phyloP scores from a whole-genome alignment of 2,113 vertebrate species.

The Odontesthes bonariensis region DNA sequence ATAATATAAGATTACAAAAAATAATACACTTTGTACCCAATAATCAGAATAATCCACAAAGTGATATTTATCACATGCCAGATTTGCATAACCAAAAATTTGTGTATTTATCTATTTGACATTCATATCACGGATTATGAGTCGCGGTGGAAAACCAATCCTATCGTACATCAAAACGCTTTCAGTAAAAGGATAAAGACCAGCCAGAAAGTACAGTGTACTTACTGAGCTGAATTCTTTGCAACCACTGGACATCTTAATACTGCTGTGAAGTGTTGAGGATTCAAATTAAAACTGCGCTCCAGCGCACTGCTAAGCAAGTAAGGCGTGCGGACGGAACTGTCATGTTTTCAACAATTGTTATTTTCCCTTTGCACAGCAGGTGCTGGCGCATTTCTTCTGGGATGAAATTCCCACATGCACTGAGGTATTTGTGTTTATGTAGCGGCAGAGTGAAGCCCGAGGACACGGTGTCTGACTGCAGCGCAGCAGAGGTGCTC shows the following conservation, averaged over 20 bases:
- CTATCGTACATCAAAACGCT: neutral
- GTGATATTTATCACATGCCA: no score
- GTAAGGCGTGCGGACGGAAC: constrained; percentile 41
- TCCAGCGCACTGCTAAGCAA: constrained; percentile 42
- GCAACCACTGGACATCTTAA: neutral
- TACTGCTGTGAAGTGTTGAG: constrained; percentile 1
- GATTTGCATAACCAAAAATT: neutral
- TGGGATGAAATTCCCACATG: constrained; percentile 71
- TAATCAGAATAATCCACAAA: no score
- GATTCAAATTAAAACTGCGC: constrained; percentile 20
- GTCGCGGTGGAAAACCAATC: neutral
- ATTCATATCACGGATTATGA: neutral
- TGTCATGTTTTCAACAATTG: constrained; percentile 71
- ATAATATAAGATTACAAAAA: no score
- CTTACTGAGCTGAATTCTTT: constrained; percentile 8
- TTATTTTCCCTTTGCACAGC: constrained; percentile 77
- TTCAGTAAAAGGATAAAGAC: neutral
- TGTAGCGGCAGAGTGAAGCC: constrained; percentile 54
- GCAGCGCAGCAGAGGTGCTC: constrained; percentile 47
- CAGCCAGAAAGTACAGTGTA: neutral
- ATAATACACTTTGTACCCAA: no score
- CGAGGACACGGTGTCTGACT: constrained; percentile 68
- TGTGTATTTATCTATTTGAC: neutral
- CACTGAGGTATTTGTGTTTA: constrained; percentile 75
- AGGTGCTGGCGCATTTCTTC: constrained; percentile 72